Conservation (phyloP, 2,888 invertebrate genomes). For the Phasia obesa region DNA sequence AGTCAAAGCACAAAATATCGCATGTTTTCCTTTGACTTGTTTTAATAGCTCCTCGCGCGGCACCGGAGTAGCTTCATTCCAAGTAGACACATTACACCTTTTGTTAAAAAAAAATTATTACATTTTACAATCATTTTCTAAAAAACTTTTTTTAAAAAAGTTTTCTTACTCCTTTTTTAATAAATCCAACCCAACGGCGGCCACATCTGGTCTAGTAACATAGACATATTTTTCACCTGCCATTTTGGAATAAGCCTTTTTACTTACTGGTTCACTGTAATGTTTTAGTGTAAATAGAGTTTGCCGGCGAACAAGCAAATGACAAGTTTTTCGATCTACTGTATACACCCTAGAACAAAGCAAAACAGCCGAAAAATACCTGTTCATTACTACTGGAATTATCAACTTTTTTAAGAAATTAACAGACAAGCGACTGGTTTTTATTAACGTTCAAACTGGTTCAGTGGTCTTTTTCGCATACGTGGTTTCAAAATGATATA, state of each 20-base stretch:
- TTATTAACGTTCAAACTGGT: neutral
- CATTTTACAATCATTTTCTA: neutral
- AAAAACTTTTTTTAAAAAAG: neutral
- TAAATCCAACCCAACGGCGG: constrained; percentile 84
- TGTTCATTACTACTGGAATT: constrained; percentile 17
- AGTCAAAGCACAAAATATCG: constrained; percentile 90
- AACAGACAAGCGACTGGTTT: neutral
- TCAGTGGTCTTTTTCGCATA: neutral
- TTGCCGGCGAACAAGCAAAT: constrained; percentile 12
- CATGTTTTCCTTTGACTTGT: constrained; percentile 88
- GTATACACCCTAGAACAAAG: neutral
- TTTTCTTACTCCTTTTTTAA: constrained; percentile 84
- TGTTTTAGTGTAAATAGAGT: neutral
- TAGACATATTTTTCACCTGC: constrained; percentile 83
- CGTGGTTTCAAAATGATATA: no score
- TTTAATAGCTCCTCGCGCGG: constrained; percentile 88
- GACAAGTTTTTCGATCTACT: constrained; percentile 17
- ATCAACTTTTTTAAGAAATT: constrained; percentile 15
- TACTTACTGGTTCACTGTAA: neutral
- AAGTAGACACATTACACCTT: constrained; percentile 85
- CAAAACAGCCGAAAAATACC: neutral
- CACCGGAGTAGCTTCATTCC: constrained; percentile 86
- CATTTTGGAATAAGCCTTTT: constrained; percentile 54
- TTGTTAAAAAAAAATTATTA: neutral
- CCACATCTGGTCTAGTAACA: constrained; percentile 85